phyloP scores from a whole-genome alignment of 2,113 vertebrate genomes.

The Pedionomus torquatus region DNA sequence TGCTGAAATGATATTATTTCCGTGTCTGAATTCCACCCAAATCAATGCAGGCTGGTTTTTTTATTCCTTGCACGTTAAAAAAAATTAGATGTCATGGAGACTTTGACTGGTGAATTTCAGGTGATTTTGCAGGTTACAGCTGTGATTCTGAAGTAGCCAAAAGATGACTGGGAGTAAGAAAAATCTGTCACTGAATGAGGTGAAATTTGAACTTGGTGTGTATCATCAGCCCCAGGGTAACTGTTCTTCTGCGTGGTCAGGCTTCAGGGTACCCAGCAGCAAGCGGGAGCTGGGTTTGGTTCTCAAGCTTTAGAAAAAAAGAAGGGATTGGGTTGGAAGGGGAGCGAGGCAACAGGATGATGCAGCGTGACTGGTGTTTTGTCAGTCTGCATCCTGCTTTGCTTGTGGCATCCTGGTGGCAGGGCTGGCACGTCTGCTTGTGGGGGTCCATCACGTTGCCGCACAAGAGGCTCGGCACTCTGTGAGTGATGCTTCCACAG shows the following conservation, averaged over 20 bases:
- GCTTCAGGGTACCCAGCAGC: not conserved
- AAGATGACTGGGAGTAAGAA: not conserved
- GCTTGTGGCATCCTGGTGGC: not conserved
- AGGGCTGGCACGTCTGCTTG: rapidly evolving
- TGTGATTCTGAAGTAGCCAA: not conserved
- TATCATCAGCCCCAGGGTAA: not conserved
- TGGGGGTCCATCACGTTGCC: not conserved
- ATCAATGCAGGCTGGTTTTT: not conserved
- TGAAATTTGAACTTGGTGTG: not conserved
- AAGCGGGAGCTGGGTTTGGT: not conserved
- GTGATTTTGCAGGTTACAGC: not conserved
- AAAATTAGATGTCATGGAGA: not conserved
- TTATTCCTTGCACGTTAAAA: not conserved
- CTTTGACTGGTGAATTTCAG: not conserved
- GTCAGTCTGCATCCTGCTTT: not conserved
- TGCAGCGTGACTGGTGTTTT: not conserved
- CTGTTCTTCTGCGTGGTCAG: not conserved
- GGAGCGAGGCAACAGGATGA: rapidly evolving
- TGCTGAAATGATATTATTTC: not conserved
- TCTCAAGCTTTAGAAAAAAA: not conserved
- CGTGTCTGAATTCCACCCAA: not conserved
- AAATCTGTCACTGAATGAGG: rapidly evolving
- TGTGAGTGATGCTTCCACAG: not conserved
- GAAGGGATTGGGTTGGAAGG: rapidly evolving
- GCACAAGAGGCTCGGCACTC: not conserved